Evolutionary conservation across 2,888 invertebrate species (phyloP).

Genomic region (Laothoe populi): DNA sequence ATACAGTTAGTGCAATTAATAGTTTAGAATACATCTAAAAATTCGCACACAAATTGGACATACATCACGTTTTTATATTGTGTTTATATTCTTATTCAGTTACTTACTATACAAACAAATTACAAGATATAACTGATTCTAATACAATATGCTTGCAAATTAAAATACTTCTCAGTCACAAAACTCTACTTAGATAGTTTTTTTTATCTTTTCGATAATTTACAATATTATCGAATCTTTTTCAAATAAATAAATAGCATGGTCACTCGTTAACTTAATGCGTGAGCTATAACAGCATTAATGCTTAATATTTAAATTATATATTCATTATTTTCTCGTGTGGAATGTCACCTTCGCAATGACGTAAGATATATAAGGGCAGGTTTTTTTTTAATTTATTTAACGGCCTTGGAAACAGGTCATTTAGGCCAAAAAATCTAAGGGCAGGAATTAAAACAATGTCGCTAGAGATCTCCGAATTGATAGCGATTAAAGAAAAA

Average conservation of each 20-base stretch:
- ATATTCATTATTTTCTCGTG: slow-evolving; percentile 39
- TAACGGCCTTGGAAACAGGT: too few species aligned
- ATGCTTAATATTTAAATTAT: background rate
- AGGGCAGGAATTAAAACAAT: too few species aligned
- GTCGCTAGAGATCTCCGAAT: too few species aligned
- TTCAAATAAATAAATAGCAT: background rate
- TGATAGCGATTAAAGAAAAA: too few species aligned
- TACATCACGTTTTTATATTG: slow-evolving; percentile 12
- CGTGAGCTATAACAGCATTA: background rate
- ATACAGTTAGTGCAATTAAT: background rate
- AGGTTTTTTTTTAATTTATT: too few species aligned
- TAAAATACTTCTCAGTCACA: slow-evolving; percentile 21
- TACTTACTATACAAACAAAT: slow-evolving; percentile 20
- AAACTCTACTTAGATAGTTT: background rate
- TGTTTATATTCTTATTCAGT: slow-evolving; percentile 10
- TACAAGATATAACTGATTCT: slow-evolving; percentile 15
- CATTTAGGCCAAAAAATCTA: too few species aligned
- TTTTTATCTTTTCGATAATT: background rate
- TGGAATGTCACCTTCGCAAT: background rate
- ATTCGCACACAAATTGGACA: slow-evolving; percentile 1
- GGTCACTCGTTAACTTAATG: background rate
- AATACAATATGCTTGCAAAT: background rate
- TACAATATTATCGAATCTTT: background rate
- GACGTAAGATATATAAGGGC: too few species aligned
- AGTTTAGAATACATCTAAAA: background rate